A percentile compares a stretch with the other conserved stretches of the same genome.
Evolutionary conservation across 2,797 vertebrate species (phyloP).

Genomic region (Enteromius unitaeniatus): DNA sequence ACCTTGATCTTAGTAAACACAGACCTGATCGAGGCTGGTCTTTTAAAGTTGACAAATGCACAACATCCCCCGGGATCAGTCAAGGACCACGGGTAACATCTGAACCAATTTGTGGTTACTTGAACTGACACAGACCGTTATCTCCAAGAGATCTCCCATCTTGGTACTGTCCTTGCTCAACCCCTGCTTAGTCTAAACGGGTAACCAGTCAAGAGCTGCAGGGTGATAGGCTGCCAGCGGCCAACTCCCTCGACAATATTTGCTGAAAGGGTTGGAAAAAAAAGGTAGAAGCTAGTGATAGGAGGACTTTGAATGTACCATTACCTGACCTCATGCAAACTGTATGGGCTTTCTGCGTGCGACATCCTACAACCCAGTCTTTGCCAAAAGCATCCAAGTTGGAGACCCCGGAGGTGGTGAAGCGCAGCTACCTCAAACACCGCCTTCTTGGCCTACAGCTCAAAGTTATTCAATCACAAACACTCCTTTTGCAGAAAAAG

Average conservation of each 20-base stretch:
- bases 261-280: slow-evolving; percentile 17
- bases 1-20: neutral
- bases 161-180: neutral
- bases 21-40: neutral
- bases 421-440: neutral
- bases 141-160: neutral
- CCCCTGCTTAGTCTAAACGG: neutral
- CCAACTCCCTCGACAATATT: slow-evolving; percentile 7
- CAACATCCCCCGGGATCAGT: neutral
- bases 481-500: neutral
- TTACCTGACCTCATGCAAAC: neutral
- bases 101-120: neutral
- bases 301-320: slow-evolving; percentile 26
- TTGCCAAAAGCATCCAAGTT: neutral
- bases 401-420: neutral
- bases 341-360: neutral
- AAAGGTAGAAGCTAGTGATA: neutral
- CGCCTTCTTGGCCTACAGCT: neutral
- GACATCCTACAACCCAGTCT: neutral
- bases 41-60: neutral
- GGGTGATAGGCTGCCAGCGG: slow-evolving; percentile 13
- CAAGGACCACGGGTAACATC: neutral
- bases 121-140: neutral
- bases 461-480: neutral
- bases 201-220: neutral